A percentile compares a stretch with the other conserved stretches of the same genome.
Evolutionary conservation across 2,888 invertebrate species (phyloP).

Genomic region (Melipona beecheii): DNA sequence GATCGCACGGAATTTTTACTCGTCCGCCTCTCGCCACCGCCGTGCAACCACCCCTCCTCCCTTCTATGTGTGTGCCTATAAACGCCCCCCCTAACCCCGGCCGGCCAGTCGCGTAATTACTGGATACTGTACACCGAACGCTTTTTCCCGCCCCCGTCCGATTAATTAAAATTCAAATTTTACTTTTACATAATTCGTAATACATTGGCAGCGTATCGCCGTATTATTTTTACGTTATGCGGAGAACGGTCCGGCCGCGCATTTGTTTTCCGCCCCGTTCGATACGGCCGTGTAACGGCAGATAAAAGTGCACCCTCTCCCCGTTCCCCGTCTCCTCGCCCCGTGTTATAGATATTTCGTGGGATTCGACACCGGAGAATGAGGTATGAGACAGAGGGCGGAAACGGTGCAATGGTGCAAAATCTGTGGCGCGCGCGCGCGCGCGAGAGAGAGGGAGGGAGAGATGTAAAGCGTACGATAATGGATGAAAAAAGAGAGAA

Average conservation of each 20-base stretch:
- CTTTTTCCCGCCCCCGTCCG: constrained; percentile 35
- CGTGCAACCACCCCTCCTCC: not conserved
- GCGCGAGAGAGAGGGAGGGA: not conserved
- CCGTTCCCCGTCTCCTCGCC: no score
- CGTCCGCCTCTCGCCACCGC: not conserved
- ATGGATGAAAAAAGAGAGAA: not conserved
- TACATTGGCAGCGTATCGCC: constrained; percentile 49
- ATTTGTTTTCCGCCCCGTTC: constrained; percentile 45
- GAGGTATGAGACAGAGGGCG: not conserved
- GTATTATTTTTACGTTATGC: constrained; percentile 58
- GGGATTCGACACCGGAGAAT: not conserved
- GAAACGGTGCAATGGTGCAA: not conserved
- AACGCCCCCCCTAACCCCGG: no score
- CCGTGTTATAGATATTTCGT: constrained; percentile 5
- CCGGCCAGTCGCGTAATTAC: constrained; percentile 46
- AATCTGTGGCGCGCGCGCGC: not conserved
- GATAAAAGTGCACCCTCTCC: constrained; percentile 33
- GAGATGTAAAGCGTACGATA: not conserved
- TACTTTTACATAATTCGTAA: constrained; percentile 61
- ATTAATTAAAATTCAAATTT: constrained; percentile 62
- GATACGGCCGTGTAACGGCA: constrained; percentile 39
- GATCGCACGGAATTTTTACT: constrained; percentile 53
- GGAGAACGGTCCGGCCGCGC: constrained; percentile 34
- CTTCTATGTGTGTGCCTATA: not conserved
- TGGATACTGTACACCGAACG: constrained; percentile 46